Evolutionary conservation across 2,888 invertebrate species (phyloP), one percentile per base, ranked within the genome.

Genomic region (Morinoia aosen): DNA sequence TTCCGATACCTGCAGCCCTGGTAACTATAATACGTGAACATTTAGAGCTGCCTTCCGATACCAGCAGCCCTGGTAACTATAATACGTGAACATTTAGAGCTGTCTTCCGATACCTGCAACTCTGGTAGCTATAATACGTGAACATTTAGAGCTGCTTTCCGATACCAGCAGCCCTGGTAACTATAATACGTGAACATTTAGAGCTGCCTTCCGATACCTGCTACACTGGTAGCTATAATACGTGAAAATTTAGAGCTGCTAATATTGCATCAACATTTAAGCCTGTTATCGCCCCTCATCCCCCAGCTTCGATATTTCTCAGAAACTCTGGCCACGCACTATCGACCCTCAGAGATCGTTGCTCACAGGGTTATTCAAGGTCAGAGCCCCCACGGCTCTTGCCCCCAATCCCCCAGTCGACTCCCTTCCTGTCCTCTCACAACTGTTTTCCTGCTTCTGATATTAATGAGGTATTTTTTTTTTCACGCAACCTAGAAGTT

Each of bases 261-360:
- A 76, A 76, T 76, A 19, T 76, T 76, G 76, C 76, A 76, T 19
- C 76, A 76, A 76, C 33, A 76, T 76, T 33, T 33, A 33, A 76
- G 76, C 19, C 8, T 25, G 33, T 33, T 2, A 16, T 76, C 76
- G 25, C 33, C 76, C 76, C 76, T 33, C 33, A 33, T 76, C 76
- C 76, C 19, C 76, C 76, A 10, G 76, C 76, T 76, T 7, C 76
- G 25, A 76, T 76, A 76, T 76, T 76, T 76, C 76, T 76, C 76
- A 76, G 76, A 76, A 76, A 33, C 76, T 33, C 76, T 76, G 76
- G 76, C 76, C 76, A 76, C 76, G 25, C 76, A 76, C 76, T 76
- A 76, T 76, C 76, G 76, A 76, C 76, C 76, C 76, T 76, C 76
- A 33, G 76, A 76, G 76, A 76, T 76, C 76, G 76, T 76, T 76